Conservation (phyloP, 2,888 invertebrate species). For the Trypoxylon attenuatum region DNA sequence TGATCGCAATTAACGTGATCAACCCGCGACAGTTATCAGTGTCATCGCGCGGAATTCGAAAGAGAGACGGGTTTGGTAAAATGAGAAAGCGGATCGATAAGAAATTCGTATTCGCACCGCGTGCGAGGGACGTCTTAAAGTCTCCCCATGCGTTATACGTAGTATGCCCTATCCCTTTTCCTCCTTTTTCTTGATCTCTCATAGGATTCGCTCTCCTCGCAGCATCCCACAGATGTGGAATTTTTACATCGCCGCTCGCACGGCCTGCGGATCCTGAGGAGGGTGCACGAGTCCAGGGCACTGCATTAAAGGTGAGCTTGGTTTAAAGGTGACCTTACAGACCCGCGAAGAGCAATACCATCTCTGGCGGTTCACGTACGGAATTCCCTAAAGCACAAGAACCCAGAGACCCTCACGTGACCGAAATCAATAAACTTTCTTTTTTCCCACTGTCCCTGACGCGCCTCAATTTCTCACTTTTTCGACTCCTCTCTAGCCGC, state of each 20-base stretch:
- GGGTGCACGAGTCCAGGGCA: slow-evolving; percentile 51
- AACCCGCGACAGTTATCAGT: no score
- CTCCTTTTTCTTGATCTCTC: slow-evolving; percentile 7
- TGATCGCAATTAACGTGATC: no score
- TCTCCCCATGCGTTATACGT: slow-evolving; percentile 5
- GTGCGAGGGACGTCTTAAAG: slow-evolving; percentile 42
- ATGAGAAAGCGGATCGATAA: slow-evolving; percentile 42
- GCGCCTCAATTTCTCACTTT: no score
- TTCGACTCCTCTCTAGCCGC: no score
- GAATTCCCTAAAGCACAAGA: no score
- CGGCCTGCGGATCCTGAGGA: slow-evolving; percentile 56
- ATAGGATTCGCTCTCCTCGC: slow-evolving; percentile 13
- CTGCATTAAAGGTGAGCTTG: slow-evolving; percentile 57
- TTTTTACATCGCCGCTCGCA: slow-evolving; percentile 62
- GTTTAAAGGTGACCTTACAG: slow-evolving; percentile 56
- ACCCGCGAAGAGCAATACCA: slow-evolving; percentile 1
- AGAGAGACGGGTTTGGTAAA: slow-evolving; percentile 20
- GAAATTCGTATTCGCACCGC: slow-evolving; percentile 1
- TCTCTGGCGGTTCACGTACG: no score
- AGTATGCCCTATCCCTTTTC: neutral
- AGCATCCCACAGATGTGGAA: slow-evolving; percentile 62
- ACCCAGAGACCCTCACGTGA: no score
- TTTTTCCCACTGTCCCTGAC: no score
- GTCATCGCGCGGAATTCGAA: no score
- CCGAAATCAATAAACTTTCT: no score